These are phyloP conservation scores for Pollenia griseotomentosa DNA, from an alignment of 2,888 invertebrate species.

Conservation along the genomic window DNA sequence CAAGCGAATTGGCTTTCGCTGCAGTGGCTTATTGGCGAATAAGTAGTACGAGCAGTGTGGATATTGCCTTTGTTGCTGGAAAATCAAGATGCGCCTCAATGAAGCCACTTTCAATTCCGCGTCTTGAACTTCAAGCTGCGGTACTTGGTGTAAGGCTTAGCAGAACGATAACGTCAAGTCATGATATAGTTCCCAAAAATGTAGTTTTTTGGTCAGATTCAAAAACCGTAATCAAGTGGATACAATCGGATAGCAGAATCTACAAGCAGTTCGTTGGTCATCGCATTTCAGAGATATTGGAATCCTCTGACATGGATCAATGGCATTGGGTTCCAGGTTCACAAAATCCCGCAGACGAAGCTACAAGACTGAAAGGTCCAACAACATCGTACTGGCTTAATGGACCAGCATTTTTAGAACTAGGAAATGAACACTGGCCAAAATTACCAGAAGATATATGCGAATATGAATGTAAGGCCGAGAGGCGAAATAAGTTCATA, in stretches of 20 bases:
- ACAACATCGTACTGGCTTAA: constrained; percentile 25
- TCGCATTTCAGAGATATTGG: constrained; percentile 51
- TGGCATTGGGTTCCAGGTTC: constrained; percentile 56
- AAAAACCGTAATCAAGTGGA: background rate
- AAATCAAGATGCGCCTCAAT: too few species aligned
- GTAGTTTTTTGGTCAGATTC: constrained; percentile 41
- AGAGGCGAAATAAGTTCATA: constrained; percentile 40
- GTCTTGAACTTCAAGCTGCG: too few species aligned
- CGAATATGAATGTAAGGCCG: background rate
- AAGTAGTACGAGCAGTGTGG: background rate
- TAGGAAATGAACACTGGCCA: constrained; percentile 11
- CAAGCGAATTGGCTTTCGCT: constrained; percentile 50
- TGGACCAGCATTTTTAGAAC: constrained; percentile 34
- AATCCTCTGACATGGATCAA: constrained; percentile 11
- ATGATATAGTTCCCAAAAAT: too few species aligned
- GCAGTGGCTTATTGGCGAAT: constrained; percentile 41
- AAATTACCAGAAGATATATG: constrained; percentile 25
- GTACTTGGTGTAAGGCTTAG: too few species aligned
- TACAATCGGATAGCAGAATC: constrained; percentile 24
- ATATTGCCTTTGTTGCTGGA: constrained; percentile 22
- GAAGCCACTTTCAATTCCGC: too few species aligned
- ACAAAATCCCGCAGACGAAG: constrained; percentile 42
- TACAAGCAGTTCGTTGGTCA: constrained; percentile 56
- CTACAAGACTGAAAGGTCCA: constrained; percentile 3
- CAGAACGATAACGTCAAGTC: too few species aligned